phyloP scores from a whole-genome alignment of 2,113 vertebrate genomes.

The Nanorana parkeri region DNA sequence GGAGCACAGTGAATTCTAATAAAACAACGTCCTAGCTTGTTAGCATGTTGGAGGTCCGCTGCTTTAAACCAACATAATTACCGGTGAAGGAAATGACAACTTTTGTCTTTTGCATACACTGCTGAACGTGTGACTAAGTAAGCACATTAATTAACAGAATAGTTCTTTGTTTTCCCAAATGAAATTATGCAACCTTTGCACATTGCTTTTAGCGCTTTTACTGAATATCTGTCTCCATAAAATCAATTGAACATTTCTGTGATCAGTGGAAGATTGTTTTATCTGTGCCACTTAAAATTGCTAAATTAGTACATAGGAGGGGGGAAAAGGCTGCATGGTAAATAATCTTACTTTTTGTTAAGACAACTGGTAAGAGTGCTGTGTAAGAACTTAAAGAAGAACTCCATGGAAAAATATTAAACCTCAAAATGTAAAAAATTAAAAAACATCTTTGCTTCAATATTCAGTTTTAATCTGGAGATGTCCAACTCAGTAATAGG shows the following conservation, averaged over 20 bases:
- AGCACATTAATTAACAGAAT: conserved; percentile 74
- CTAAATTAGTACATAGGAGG: not conserved
- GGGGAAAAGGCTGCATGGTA: not conserved
- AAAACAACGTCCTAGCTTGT: conserved; percentile 73
- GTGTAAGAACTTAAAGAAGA: too few relatives aligned
- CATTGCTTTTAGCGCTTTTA: conserved; percentile 4
- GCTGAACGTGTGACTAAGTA: conserved; percentile 73
- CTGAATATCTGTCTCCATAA: not conserved
- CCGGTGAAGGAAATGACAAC: conserved; percentile 80
- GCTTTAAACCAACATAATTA: conserved; percentile 85
- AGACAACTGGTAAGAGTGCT: not conserved
- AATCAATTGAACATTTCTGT: conserved; percentile 3
- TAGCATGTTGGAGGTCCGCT: conserved; percentile 77
- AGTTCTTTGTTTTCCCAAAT: conserved; percentile 35
- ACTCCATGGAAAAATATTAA: too few relatives aligned
- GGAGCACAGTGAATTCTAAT: conserved; percentile 79
- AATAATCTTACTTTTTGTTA: not conserved
- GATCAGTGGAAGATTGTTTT: conserved; percentile 5
- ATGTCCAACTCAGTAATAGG: too few relatives aligned
- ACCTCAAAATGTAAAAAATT: too few relatives aligned
- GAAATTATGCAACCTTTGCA: conserved; percentile 25
- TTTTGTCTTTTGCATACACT: conserved; percentile 78
- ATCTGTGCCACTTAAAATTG: not conserved
- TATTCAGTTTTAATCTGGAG: too few relatives aligned
- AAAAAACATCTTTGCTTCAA: too few relatives aligned